Percentiles rank a stretch among this genome's conserved stretches.
These are phyloP conservation scores for Rhyacophila evoluta DNA, from an alignment of 2,888 invertebrate genomes.

Conservation along the genomic window DNA sequence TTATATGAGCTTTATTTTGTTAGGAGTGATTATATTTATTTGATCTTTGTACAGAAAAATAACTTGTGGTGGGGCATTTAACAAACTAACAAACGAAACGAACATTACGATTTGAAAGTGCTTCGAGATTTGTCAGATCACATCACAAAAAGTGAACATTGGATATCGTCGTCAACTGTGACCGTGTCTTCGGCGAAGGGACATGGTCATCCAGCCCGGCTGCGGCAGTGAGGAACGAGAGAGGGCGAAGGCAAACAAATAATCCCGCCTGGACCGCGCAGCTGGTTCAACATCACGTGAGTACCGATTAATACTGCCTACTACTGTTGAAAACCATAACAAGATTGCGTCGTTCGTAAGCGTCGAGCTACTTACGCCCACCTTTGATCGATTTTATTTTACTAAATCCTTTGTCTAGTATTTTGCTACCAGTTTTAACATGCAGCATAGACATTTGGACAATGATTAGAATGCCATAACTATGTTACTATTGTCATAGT, in stretches of 20 bases:
- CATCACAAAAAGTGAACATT: background rate
- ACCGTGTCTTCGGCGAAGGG: background rate
- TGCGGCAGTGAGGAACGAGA: background rate
- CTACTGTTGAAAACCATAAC: background rate
- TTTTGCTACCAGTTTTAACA: background rate
- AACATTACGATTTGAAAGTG: constrained; percentile 18
- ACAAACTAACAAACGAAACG: constrained; percentile 19
- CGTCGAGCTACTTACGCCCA: background rate
- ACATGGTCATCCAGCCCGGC: background rate
- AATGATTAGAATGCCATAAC: too few species aligned
- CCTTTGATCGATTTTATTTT: background rate
- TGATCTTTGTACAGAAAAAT: background rate
- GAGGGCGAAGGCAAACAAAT: background rate
- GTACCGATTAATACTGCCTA: background rate
- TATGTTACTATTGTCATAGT: too few species aligned
- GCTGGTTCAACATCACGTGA: background rate
- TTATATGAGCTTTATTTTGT: too few species aligned
- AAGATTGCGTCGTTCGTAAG: background rate
- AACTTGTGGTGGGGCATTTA: constrained; percentile 2
- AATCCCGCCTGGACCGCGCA: background rate
- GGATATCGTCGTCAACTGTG: background rate
- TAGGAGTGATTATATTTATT: too few species aligned
- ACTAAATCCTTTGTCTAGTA: background rate
- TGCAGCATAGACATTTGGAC: too few species aligned
- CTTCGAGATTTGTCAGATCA: background rate